Conservation (phyloP, 2,113 vertebrate genomes). For the Ctenodactylus gundi region DNA sequence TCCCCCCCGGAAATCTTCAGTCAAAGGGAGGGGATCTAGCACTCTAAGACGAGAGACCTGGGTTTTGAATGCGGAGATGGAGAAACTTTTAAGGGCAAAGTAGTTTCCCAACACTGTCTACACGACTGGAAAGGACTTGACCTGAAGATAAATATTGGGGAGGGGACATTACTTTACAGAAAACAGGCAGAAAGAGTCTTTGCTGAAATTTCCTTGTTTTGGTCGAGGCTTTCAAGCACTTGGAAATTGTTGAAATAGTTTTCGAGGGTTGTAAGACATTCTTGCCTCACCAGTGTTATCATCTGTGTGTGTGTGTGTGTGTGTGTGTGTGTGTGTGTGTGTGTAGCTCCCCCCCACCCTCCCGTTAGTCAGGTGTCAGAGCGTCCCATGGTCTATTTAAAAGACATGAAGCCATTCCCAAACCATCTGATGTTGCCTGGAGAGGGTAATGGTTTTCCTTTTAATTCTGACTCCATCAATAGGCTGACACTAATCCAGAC, state of each 20-base stretch:
- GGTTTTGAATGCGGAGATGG: not conserved
- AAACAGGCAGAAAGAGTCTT: not conserved
- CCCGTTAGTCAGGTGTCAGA: slow-evolving; percentile 12
- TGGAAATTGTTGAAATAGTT: slow-evolving; percentile 1
- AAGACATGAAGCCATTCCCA: slow-evolving; percentile 55
- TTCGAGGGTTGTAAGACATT: not conserved
- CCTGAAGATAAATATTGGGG: not conserved
- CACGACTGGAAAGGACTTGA: not conserved
- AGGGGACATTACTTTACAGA: not conserved
- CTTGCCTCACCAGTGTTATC: not conserved
- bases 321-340: not conserved
- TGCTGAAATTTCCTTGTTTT: not conserved
- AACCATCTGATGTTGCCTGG: slow-evolving; percentile 60
- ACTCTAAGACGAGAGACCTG: not conserved
- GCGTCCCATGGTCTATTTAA: slow-evolving; percentile 51
- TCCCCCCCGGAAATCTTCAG: not conserved
- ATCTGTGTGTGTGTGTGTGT: not conserved
- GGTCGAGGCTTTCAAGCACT: not conserved
- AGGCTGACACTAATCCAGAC: slow-evolving; percentile 78
- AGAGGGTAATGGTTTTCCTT: slow-evolving; percentile 75
- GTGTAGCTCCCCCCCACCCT: not conserved
- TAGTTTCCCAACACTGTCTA: not conserved
- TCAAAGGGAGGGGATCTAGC: not conserved
- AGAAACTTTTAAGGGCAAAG: not conserved
- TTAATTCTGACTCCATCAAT: slow-evolving; percentile 77